Base-by-base conservation (phyloP, 2,113 vertebrate species). In the Cynocephalus volans region DNA sequence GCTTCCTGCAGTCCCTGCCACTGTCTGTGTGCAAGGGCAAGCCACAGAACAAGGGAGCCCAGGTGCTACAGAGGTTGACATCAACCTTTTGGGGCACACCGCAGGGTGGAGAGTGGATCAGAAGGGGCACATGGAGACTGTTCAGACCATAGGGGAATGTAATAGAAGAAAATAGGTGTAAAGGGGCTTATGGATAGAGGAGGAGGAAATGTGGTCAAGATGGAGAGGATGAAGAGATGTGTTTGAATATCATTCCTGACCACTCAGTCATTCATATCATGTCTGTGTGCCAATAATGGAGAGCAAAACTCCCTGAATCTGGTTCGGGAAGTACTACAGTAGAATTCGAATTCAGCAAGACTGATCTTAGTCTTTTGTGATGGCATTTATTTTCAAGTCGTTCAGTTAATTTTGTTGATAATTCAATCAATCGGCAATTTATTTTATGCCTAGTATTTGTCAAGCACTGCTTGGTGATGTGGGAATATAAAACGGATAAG, bases 241-340 rank as follows among this genome's bases (percentile, higher is more conserved):
- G 10, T 41, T 52, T 33, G 33, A 26, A 6, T 8, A 18, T 45
- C 72, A 4, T 36, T 83, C 31, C 33, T 15, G 17, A 31, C 24
- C 19, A 1, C 73, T 26, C 21, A 0, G 4, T 70, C 18, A 0
- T 36, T 70, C 15, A 45, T 14, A 0, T 62, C 2, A 0, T 19
- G 0, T 36, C 58, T 26, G 8, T 70, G 14, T 64, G 6, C n/a
- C 11, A 24, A 1, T 58, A 33, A 23, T 36, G 73, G 28, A 26
- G 72, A 54, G 21, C 85, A 26, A 2, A 72, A 24, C 36, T 41
- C 69, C 60, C 31, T n/a, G 10, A 9, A 4, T 77, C 41, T 8
- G 4, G 17, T 60, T 60, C 82, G 90, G 28, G 23, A 75, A 80
- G 8, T n/a, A 48, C 36, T 41, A 56, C 18, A 33, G 3, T 23